Percentiles rank a stretch among this genome's conserved stretches.
Conservation (phyloP, 2,113 vertebrate genomes). For the Octodon degus region DNA sequence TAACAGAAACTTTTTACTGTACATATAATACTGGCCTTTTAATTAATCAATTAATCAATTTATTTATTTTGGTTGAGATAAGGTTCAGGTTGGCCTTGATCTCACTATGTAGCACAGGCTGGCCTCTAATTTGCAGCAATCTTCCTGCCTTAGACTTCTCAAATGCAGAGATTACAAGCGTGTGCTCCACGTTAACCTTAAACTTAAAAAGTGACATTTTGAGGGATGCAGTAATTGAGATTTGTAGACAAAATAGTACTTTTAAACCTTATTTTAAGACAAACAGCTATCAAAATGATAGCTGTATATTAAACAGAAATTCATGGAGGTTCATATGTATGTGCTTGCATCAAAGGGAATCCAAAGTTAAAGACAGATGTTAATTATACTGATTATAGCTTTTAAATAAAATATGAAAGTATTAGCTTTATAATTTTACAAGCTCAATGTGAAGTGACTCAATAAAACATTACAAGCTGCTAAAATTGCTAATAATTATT, state of each 20-base stretch:
- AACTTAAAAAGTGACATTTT: conserved; percentile 10
- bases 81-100: neutral
- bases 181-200: neutral
- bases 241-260: neutral
- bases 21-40: neutral
- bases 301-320: neutral
- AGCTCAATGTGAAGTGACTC: conserved; percentile 15
- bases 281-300: neutral
- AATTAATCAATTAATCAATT: neutral
- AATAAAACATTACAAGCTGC: conserved; percentile 8
- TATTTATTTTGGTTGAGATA: neutral
- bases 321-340: neutral
- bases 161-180: neutral
- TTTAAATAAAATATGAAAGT: conserved; percentile 22
- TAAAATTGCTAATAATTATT: neutral
- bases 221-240: neutral
- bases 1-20: conserved; percentile 15
- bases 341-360: conserved; percentile 15
- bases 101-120: neutral
- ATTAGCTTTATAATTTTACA: conserved; percentile 28
- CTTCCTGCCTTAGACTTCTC: neutral
- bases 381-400: conserved; percentile 17
- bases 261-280: neutral
- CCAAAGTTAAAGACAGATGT: conserved; percentile 19
- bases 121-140: neutral